phyloP scores from a whole-genome alignment of 2,888 invertebrate genomes.

The Rhodophaea formosa region DNA sequence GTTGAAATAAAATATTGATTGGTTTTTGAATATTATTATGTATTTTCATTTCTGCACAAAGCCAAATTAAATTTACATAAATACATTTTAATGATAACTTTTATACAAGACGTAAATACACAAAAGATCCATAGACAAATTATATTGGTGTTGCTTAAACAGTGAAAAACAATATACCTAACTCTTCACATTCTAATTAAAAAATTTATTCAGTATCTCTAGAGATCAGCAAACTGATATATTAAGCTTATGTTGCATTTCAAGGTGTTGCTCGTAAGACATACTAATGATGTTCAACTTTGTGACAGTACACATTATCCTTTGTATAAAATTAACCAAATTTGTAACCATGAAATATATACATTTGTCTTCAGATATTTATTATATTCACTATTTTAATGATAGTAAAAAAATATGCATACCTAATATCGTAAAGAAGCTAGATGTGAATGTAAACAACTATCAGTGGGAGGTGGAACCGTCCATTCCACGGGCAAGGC shows the following conservation, averaged over 20 bases:
- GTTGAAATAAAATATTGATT: slow-evolving; percentile 71
- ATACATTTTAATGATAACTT: slow-evolving; percentile 77
- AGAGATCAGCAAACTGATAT: slow-evolving; percentile 69
- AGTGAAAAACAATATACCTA: slow-evolving; percentile 56
- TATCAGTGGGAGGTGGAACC: slow-evolving; percentile 59
- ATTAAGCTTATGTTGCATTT: slow-evolving; percentile 47
- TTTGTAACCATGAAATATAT: slow-evolving; percentile 78
- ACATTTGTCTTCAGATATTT: slow-evolving; percentile 71
- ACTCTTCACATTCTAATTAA: slow-evolving; percentile 57
- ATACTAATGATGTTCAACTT: slow-evolving; percentile 66
- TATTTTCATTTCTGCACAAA: slow-evolving; percentile 80
- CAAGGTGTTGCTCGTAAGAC: slow-evolving; percentile 47
- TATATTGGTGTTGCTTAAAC: slow-evolving; percentile 53
- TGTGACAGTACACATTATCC: slow-evolving; percentile 69
- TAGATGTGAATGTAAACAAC: slow-evolving; percentile 74
- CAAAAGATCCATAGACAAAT: slow-evolving; percentile 69
- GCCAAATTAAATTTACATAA: slow-evolving; percentile 81
- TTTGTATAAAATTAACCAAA: slow-evolving; percentile 79
- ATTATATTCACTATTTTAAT: slow-evolving; percentile 69
- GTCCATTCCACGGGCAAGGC: slow-evolving; percentile 60
- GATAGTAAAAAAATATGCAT: slow-evolving; percentile 81
- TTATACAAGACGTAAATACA: slow-evolving; percentile 77
- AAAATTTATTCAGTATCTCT: slow-evolving; percentile 61
- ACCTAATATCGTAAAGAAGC: slow-evolving; percentile 80
- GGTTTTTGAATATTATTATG: slow-evolving; percentile 79